Conservation (phyloP, 2,113 vertebrate species). For the Epinephelus moara region DNA sequence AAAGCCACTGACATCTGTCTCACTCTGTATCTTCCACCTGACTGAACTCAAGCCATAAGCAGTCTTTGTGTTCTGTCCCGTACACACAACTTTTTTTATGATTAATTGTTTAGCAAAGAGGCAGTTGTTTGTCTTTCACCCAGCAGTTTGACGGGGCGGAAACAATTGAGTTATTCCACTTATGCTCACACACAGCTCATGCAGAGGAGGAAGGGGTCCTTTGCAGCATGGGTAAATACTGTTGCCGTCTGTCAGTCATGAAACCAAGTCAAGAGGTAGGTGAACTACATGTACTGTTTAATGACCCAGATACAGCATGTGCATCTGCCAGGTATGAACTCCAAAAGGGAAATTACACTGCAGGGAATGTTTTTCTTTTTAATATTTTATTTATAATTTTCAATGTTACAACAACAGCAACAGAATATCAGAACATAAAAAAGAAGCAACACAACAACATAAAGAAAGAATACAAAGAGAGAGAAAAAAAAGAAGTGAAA, state of each 20-base stretch:
- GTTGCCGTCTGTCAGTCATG: constrained; percentile 50
- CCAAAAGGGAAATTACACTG: constrained; percentile 10
- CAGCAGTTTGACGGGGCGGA: constrained; percentile 51
- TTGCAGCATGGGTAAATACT: constrained; percentile 67
- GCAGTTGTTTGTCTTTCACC: constrained; percentile 73
- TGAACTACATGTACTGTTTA: constrained; percentile 18
- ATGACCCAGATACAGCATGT: constrained; percentile 19
- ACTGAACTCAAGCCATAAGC: constrained; percentile 61
- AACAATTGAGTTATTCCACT: constrained; percentile 78
- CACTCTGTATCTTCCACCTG: constrained; percentile 71
- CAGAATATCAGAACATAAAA: too few species aligned
- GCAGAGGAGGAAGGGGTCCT: constrained; percentile 51
- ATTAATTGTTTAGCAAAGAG: constrained; percentile 68
- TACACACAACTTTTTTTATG: constrained; percentile 55
- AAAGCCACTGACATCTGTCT: constrained; percentile 76
- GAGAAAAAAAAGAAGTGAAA: too few species aligned
- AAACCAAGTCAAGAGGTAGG: constrained; percentile 47
- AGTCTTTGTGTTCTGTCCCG: constrained; percentile 46
- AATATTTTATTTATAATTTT: too few species aligned
- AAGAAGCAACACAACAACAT: too few species aligned
- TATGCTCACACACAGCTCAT: constrained; percentile 46
- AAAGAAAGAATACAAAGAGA: too few species aligned
- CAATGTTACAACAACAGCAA: too few species aligned
- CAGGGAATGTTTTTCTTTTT: too few species aligned
- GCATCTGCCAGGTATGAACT: background rate